A percentile compares a stretch with the other conserved stretches of the same genome.
Evolutionary conservation across 2,797 vertebrate genomes (phyloP).

Genomic region (Acanthiza pusilla): DNA sequence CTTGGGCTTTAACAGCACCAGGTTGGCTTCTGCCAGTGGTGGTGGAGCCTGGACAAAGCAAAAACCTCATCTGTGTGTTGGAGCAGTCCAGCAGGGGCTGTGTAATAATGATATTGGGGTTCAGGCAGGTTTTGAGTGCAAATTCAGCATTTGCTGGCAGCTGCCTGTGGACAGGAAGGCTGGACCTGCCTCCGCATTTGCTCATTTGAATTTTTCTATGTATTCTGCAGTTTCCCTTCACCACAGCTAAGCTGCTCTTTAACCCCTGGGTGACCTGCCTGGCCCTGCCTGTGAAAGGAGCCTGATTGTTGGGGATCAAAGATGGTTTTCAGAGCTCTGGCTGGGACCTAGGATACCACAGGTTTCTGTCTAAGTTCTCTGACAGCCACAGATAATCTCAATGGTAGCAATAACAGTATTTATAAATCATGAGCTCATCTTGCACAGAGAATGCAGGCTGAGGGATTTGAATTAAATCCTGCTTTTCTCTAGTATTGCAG

Average conservation of each 20-base stretch:
- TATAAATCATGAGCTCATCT: neutral
- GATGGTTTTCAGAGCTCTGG: neutral
- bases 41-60: neutral
- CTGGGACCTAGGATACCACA: neutral
- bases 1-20: neutral
- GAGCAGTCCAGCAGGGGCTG: neutral
- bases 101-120: fast-evolving
- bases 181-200: neutral
- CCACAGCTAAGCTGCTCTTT: neutral
- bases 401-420: neutral
- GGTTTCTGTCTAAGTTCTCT: neutral
- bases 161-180: neutral
- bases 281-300: neutral
- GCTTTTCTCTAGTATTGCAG: neutral
- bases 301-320: fast-evolving
- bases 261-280: neutral
- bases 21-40: neutral
- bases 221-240: neutral
- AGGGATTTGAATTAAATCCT: neutral
- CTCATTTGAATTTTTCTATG: neutral
- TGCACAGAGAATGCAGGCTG: neutral
- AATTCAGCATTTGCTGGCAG: neutral
- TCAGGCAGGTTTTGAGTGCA: neutral
- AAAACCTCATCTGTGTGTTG: neutral
- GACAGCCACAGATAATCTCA: neutral